Base-by-base conservation (phyloP, 1,140 invertebrate genomes). In the Marisa cornuarietis region DNA sequence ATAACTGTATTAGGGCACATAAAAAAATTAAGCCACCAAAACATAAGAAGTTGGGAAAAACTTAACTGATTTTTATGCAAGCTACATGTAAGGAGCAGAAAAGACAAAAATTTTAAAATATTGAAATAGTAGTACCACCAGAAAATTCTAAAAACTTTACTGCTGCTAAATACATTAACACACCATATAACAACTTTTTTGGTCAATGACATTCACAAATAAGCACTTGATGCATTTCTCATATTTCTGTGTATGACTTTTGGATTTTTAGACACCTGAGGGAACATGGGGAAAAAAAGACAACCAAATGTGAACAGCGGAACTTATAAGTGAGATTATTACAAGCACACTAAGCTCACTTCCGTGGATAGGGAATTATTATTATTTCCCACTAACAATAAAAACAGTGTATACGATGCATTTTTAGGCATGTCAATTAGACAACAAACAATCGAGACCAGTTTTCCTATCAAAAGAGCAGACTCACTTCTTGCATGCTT, bases 401-500 rank as follows among this genome's bases (percentile, higher is more conserved):
- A 52, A 8, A 51, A 74, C 22, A 52, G 16, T 58, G 22, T 14
- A 52, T n/a, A 58, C 49, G 14, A 16, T 54, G 3, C 22, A 13
- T 13, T 22, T 18, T 16, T n/a, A n/a, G n/a, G n/a, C n/a, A n/a
- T n/a, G n/a, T n/a, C n/a, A n/a, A n/a, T n/a, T n/a, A n/a, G 16
- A 16, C 16, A 42, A 74, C 22, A 14, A 18, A 20, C 9, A 69
- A 69, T 5, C 24, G 11, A n/a, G 16, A 69, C 13, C 4, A 69
- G 42, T 6, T 0, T 16, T 26, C 71, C 14, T 72, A 18, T 18
- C 14, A 69, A 20, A 69, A 42, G 31, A 22, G 8, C 24, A 42
- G 7, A 51, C 71, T 18, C 49, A 73, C 71, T 52, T 73, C 71
- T 20, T 73, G 71, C 14, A 73, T 49, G 22, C 71, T 73, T 18